Evolutionary conservation across 2,797 vertebrate genomes (phyloP), one percentile per base, ranked within the genome.

Genomic region (Ctenochaetus hawaiiensis): DNA sequence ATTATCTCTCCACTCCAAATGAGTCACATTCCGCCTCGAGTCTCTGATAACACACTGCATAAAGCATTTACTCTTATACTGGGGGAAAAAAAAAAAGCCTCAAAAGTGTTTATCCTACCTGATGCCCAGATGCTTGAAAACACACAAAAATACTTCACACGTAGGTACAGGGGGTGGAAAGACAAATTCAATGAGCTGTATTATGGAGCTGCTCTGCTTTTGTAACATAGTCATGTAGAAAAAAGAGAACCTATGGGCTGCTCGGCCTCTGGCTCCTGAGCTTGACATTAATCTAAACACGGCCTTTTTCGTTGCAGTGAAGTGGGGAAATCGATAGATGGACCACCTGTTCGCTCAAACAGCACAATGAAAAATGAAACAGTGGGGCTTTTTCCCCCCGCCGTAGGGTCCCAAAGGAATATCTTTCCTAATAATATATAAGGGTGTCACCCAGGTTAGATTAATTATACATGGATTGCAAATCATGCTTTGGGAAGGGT

Each of bases 401-500:
- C 94, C 88, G 92, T 85, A 73, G 89, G 93, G 89, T 85, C 85
- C 90, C 62, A 90, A 86, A 80, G 87, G 91, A 93, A 91, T 94
- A 93, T 95, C 90, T 93, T 91, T 94, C 94, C 94, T 91, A 91
- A 89, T 94, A 95, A 95, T 95, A 90, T 94, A 96, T 96, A 94
- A 94, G 89, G 81, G 84, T 93, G 95, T 95, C 95, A 89, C 83
- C 8, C 16, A 80, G 81, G 85, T 90, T 84, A 93, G 93, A 96
- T 95, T 95, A 94, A 96, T 96, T 96, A 95, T 92, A 93, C 92
- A 93, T 93, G 86, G 77, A 82, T 91, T 93, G 89, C 89, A 90
- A 91, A 93, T 93, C 87, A 85, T 82, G 85, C 71, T 85, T 93
- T 78, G 72, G 10, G 89, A 84, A 79, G 67, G 14, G 68, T 75